phyloP scores from a whole-genome alignment of 2,113 vertebrate genomes.

The Halichoerus grypus region DNA sequence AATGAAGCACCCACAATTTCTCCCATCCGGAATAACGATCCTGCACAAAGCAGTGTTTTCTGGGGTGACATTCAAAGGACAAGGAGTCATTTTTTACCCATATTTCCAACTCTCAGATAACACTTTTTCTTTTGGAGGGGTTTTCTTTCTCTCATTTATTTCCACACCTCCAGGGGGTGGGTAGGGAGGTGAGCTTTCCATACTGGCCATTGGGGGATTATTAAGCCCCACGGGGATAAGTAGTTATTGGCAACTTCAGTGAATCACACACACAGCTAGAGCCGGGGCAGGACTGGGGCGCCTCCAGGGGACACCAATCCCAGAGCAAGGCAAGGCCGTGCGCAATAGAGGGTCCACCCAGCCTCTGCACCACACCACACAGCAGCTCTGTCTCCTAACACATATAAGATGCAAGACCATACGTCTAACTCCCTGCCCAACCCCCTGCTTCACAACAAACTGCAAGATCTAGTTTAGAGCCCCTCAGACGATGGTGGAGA shows the following conservation, averaged over 20 bases:
- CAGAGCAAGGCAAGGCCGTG: not conserved
- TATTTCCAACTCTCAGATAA: not conserved
- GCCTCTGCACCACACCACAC: not conserved
- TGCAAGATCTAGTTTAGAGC: not conserved
- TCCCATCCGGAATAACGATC: rapidly evolving
- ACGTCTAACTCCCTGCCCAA: rapidly evolving
- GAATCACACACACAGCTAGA: not conserved
- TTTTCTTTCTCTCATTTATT: not conserved
- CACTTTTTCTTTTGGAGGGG: not conserved
- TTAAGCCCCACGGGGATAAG: not conserved
- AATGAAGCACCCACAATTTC: not conserved
- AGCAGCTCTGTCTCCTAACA: not conserved
- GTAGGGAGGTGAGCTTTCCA: not conserved
- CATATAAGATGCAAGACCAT: not conserved
- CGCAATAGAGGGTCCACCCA: no score
- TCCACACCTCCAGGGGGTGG: not conserved
- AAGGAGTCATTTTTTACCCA: not conserved
- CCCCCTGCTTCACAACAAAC: not conserved
- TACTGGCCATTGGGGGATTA: not conserved
- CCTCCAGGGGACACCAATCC: not conserved
- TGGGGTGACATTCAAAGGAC: rapidly evolving
- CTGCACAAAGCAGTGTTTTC: not conserved
- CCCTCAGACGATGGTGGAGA: not conserved
- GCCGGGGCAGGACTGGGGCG: not conserved
- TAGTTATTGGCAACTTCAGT: not conserved